Evolutionary conservation across 2,113 vertebrate genomes (phyloP), one percentile per base, ranked within the genome.

Genomic region (Sorex fumeus): DNA sequence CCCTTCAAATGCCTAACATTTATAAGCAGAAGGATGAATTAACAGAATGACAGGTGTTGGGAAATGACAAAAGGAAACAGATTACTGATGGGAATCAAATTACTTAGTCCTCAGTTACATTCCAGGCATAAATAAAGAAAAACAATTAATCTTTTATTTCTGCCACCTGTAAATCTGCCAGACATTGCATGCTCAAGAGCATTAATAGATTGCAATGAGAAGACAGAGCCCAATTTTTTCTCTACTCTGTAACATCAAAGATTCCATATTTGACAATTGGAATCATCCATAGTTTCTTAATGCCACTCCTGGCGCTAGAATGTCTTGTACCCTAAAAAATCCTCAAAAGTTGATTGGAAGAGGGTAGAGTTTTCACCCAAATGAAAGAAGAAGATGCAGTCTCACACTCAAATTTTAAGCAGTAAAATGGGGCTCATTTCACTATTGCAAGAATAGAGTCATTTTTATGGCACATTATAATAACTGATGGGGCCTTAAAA

Each of bases 31-130:
- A 8, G 28, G 11, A 30, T 94, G 45, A 78, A 84, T 90, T 88
- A 91, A 70, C 53, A 11, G 3, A 3, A 91, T 74, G 91, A 0
- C 79, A 89, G 60, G 75, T 96, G 84, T 71, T 91, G 89, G 90
- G 34, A 82, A 94, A 5, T 90, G 43, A 95, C 91, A 85, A 89
- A 96, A 95, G 88, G 70, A 96, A 71, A 90, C 78, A 93, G 67
- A 81, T 96, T 93, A 93, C 83, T 95, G 32, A 97, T 76, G 64
- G 94, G 74, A 96, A 96, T 40, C 93, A 30, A 92, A 96, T 92
- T 47, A 85, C 62, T 90, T 90, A 72, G 78, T 87, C 53, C 69
- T 94, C 87, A 83, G 84, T 34, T 76, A 85, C 75, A 93, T 53
- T 80, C 40, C 16, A 40, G 67, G 50, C 97, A 84, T 47, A 97